A percentile compares a stretch with the other conserved stretches of the same genome.
Evolutionary conservation across 2,888 invertebrate genomes (phyloP).

Genomic region (Uropetala carovei): DNA sequence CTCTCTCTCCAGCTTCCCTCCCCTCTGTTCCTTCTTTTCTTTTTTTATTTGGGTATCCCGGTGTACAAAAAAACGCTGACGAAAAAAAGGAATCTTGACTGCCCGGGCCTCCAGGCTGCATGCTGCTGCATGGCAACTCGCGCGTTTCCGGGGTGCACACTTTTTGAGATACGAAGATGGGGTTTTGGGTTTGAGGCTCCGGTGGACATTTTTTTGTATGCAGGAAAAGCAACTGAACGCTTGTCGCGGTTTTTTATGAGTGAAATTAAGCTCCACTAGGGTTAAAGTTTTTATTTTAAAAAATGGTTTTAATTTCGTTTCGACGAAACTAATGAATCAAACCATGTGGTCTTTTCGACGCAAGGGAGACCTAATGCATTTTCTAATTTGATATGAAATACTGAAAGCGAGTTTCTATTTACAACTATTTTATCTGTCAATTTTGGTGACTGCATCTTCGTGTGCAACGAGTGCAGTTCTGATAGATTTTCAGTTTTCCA

Average conservation of each 20-base stretch:
- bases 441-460: too few relatives aligned
- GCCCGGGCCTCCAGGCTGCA: slow-evolving; percentile 50
- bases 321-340: neutral
- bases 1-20: neutral
- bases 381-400: too few relatives aligned
- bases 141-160: slow-evolving; percentile 59
- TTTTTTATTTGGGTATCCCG: neutral
- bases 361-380: too few relatives aligned
- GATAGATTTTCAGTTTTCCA: too few relatives aligned
- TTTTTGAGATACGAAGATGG: slow-evolving; percentile 1
- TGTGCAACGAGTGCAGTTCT: too few relatives aligned
- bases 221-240: neutral
- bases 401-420: too few relatives aligned
- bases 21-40: neutral
- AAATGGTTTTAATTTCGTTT: neutral
- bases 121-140: slow-evolving; percentile 57
- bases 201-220: neutral
- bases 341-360: too few relatives aligned
- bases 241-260: neutral
- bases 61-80: neutral
- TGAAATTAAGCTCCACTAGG: neutral
- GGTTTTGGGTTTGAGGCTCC: neutral
- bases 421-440: too few relatives aligned
- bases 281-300: neutral
- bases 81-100: slow-evolving; percentile 47